A percentile compares a stretch with the other conserved stretches of the same genome.
Conservation (phyloP, 2,113 vertebrate species). For the Sminthopsis crassicaudata region DNA sequence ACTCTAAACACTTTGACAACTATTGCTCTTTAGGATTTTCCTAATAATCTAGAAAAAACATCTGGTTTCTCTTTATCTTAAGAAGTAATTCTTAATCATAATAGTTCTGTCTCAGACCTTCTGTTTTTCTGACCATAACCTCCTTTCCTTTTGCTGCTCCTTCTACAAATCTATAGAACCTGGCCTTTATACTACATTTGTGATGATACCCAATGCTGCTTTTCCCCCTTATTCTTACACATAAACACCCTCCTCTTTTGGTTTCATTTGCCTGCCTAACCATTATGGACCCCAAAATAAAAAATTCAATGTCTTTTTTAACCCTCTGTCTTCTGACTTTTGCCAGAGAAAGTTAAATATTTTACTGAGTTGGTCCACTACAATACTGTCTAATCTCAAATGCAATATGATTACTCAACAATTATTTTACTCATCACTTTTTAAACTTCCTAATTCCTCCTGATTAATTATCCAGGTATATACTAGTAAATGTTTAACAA, state of each 20-base stretch:
- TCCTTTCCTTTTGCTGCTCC: background rate
- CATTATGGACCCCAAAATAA: background rate
- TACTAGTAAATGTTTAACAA: background rate
- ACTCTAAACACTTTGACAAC: background rate
- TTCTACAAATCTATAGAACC: background rate
- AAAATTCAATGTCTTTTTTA: background rate
- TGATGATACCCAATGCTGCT: background rate
- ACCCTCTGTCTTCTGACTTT: background rate
- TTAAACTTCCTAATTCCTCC: background rate
- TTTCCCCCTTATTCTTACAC: background rate
- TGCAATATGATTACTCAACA: background rate
- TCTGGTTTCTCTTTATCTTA: background rate
- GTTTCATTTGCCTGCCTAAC: background rate
- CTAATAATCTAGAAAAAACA: background rate
- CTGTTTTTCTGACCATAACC: background rate
- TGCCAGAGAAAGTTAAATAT: background rate
- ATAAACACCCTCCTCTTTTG: background rate
- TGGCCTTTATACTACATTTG: background rate
- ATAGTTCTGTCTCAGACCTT: background rate
- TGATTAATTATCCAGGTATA: background rate
- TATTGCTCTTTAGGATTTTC: background rate
- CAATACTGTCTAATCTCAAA: background rate
- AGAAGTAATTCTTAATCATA: background rate
- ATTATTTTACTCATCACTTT: background rate
- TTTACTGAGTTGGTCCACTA: background rate